Evolutionary conservation across 1,140 invertebrate genomes (phyloP).

Genomic region (Mactra quadrangularis): DNA sequence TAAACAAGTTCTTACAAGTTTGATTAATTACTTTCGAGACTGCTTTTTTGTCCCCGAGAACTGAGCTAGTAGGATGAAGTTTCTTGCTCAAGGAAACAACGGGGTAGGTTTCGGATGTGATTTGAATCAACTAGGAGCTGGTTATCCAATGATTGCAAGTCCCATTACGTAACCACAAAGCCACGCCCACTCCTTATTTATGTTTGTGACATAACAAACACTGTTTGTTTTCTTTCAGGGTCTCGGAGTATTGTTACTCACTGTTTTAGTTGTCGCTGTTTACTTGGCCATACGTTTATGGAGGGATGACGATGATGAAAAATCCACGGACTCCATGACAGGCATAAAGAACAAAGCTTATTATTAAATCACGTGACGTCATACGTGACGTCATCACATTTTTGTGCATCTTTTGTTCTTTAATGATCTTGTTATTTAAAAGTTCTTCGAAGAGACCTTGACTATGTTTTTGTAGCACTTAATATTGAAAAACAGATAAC

Average conservation of each 20-base stretch:
- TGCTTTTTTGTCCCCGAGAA: background rate
- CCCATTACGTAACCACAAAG: background rate
- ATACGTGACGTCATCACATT: background rate
- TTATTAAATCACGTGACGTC: background rate
- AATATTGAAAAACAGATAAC: too few species aligned
- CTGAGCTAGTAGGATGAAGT: too few species aligned
- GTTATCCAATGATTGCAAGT: background rate
- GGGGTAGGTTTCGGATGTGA: background rate
- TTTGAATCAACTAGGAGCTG: background rate
- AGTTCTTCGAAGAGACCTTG: too few species aligned
- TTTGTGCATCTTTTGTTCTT: background rate
- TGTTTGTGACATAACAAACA: background rate
- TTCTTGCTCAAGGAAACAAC: too few species aligned
- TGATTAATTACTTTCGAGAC: background rate
- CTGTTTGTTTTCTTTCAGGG: background rate
- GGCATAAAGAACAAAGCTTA: conserved; percentile 28
- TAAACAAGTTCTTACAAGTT: too few species aligned
- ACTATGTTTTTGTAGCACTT: too few species aligned
- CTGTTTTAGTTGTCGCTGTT: background rate
- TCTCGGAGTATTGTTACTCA: background rate
- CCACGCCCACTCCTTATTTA: background rate
- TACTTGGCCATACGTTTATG: background rate
- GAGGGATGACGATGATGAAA: background rate
- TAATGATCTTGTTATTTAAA: background rate
- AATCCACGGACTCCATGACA: conserved; percentile 10